These are phyloP conservation scores for Formica aserva DNA, from an alignment of 2,888 invertebrate species.

Conservation along the genomic window DNA sequence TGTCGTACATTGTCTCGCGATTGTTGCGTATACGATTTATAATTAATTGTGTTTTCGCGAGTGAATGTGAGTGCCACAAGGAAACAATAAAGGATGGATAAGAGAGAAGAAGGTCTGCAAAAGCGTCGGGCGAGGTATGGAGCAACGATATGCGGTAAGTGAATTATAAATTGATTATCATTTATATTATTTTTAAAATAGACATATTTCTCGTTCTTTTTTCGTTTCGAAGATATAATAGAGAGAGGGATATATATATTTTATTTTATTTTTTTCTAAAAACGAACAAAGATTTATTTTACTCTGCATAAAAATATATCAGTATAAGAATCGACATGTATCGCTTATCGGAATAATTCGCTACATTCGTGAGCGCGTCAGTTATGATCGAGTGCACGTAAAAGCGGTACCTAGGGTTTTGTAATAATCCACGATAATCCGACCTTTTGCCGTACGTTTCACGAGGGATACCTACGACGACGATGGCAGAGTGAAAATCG, in stretches of 20 bases:
- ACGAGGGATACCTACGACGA: constrained; percentile 20
- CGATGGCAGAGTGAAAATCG: constrained; percentile 80
- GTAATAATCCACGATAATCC: constrained; percentile 20
- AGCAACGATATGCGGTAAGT: no score
- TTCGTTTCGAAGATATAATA: neutral
- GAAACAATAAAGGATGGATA: no score
- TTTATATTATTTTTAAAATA: no score
- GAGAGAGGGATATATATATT: neutral
- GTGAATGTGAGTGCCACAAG: no score
- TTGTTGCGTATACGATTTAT: no score
- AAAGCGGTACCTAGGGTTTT: neutral
- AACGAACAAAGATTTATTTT: neutral
- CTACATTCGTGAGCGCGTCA: neutral
- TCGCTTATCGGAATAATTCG: neutral
- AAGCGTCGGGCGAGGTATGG: no score
- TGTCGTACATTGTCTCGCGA: no score
- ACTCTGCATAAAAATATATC: neutral
- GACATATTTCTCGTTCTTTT: neutral
- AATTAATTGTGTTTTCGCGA: no score
- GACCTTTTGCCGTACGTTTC: constrained; percentile 43
- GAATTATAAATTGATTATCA: no score
- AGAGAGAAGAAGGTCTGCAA: no score
- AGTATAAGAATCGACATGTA: neutral
- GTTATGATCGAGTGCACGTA: neutral
- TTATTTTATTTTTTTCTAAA: no score